Percentiles rank a stretch among this genome's conserved stretches.
Evolutionary conservation across 1,140 invertebrate species (phyloP).

Genomic region (Melitaea cinxia): DNA sequence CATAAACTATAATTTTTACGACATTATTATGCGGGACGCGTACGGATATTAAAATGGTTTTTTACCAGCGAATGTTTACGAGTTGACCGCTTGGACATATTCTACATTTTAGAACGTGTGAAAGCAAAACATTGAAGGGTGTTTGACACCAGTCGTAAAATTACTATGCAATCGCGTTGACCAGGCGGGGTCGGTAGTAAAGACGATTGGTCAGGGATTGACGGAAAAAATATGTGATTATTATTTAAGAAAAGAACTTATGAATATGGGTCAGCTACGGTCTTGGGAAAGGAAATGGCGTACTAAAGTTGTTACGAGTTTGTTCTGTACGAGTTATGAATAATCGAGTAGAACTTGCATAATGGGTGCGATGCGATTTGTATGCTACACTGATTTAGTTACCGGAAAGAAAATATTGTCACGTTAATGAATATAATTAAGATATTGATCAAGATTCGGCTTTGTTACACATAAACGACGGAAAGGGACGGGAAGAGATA

Average conservation of each 20-base stretch:
- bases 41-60: conserved; percentile 43
- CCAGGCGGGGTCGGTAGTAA: conserved; percentile 61
- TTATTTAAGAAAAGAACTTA: conserved; percentile 53
- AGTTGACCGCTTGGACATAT: conserved; percentile 66
- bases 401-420: conserved; percentile 19
- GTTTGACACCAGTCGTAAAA: conserved; percentile 55
- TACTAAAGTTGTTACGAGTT: conserved; percentile 20
- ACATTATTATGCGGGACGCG: conserved; percentile 66
- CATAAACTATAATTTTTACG: conserved; percentile 73
- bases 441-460: no score
- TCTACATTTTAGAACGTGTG: conserved; percentile 74
- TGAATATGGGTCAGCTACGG: conserved; percentile 73
- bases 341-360: conserved; percentile 22
- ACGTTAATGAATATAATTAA: not conserved
- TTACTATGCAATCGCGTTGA: conserved; percentile 47
- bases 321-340: conserved; percentile 18
- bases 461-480: no score
- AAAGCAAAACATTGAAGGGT: conserved; percentile 73
- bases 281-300: conserved; percentile 75
- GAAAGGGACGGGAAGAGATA: no score
- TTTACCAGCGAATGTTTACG: conserved; percentile 65
- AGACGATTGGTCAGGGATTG: conserved; percentile 75
- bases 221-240: conserved; percentile 58
- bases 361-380: conserved; percentile 25
- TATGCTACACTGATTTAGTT: conserved; percentile 23